Evolutionary conservation across 1,140 invertebrate species (phyloP).

Genomic region (Cataglyphis hispanica): DNA sequence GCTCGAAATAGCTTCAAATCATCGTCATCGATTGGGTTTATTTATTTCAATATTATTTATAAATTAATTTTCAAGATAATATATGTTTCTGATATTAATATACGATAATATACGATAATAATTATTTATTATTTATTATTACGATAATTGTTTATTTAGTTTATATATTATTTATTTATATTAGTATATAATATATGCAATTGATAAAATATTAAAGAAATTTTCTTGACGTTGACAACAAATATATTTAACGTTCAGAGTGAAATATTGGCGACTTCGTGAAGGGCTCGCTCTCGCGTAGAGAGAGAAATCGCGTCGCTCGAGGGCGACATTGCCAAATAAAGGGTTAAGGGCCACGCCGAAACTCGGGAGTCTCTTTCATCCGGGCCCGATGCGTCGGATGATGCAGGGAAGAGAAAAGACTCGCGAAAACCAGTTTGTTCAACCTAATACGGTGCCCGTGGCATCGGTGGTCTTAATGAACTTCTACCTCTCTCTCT

Average conservation of each 20-base stretch:
- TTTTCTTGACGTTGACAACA: neutral
- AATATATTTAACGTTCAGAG: neutral
- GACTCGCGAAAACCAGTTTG: conserved; percentile 82
- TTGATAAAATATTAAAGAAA: neutral
- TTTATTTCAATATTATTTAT: conserved; percentile 35
- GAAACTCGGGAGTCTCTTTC: conserved; percentile 74
- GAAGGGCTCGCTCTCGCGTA: conserved; percentile 30
- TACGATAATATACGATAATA: no score
- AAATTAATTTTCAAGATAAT: neutral
- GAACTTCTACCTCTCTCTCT: conserved; percentile 72
- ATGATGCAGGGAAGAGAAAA: conserved; percentile 76
- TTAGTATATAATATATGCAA: neutral
- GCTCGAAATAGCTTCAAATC: neutral
- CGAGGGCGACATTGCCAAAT: conserved; percentile 65
- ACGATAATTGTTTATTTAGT: neutral
- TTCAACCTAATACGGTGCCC: conserved; percentile 76
- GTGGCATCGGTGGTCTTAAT: conserved; percentile 78
- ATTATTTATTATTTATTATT: no score
- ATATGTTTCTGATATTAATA: neutral
- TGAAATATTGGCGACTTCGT: conserved; percentile 40
- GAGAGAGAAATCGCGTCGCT: conserved; percentile 61
- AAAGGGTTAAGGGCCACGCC: conserved; percentile 76
- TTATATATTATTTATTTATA: no score
- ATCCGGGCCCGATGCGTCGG: conserved; percentile 67
- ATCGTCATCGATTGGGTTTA: conserved; percentile 18